Evolutionary conservation across 1,140 invertebrate species (phyloP).

Genomic region (Lucilia cuprina): DNA sequence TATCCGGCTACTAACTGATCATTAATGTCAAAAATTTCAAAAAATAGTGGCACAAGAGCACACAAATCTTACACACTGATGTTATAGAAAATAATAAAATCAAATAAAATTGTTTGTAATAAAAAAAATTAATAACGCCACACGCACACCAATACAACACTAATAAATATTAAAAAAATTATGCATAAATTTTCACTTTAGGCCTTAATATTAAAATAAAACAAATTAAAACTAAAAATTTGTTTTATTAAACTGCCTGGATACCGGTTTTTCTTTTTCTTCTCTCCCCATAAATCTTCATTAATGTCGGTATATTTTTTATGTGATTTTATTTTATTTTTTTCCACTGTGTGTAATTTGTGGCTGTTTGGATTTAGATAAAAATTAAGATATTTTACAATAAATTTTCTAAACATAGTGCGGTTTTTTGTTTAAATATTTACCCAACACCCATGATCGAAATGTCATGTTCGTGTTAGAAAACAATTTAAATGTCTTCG

Average conservation of each 20-base stretch:
- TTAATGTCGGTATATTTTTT: constrained; percentile 9
- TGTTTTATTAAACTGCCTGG: background rate
- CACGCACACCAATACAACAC: background rate
- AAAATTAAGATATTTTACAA: background rate
- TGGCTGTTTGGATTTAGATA: background rate
- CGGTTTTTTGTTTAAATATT: too few species aligned
- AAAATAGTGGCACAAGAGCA: background rate
- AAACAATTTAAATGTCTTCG: constrained; percentile 7
- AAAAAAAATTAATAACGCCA: background rate
- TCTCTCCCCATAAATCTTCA: constrained; percentile 21
- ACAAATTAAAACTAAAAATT: background rate
- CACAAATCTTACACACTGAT: background rate
- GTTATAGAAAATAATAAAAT: background rate
- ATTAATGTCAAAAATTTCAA: constrained; percentile 6
- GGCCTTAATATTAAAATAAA: background rate
- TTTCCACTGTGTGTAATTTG: background rate
- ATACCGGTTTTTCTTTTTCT: background rate
- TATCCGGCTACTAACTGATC: constrained; percentile 30
- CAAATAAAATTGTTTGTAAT: background rate
- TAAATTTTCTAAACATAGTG: background rate
- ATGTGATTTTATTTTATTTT: background rate
- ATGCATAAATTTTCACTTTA: constrained; percentile 34
- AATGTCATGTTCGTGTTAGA: background rate
- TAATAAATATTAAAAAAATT: background rate
- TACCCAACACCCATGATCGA: background rate